These are phyloP conservation scores for Meteorus cinctellus DNA, from an alignment of 2,888 invertebrate genomes.

Conservation along the genomic window DNA sequence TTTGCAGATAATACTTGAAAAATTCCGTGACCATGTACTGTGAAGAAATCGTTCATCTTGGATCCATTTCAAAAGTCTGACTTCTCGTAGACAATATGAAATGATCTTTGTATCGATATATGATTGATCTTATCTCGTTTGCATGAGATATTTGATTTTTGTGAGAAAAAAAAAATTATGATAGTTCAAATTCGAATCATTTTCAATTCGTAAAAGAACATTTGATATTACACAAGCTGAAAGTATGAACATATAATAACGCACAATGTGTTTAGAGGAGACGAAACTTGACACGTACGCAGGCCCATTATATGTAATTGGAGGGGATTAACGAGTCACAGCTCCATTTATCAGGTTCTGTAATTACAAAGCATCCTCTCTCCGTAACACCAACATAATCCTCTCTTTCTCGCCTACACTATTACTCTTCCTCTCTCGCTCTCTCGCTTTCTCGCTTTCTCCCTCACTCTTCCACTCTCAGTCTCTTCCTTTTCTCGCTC, in stretches of 20 bases:
- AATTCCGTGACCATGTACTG: too few species aligned
- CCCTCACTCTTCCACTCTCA: constrained; percentile 30
- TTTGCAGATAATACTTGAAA: too few species aligned
- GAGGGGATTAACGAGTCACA: constrained; percentile 71
- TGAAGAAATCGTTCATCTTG: too few species aligned
- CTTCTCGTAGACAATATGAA: too few species aligned
- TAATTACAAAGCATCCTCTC: constrained; percentile 70
- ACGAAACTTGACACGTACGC: constrained; percentile 51
- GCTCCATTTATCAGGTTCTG: constrained; percentile 71
- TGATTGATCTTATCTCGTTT: background rate
- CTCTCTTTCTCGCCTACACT: constrained; percentile 32
- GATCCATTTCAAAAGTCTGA: too few species aligned
- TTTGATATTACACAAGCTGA: constrained; percentile 10
- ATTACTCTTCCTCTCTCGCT: constrained; percentile 27
- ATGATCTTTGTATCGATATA: too few species aligned
- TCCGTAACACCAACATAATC: constrained; percentile 43
- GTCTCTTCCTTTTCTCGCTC: background rate
- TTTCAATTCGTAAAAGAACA: background rate
- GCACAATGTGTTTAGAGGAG: background rate
- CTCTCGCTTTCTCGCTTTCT: background rate
- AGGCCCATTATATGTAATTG: constrained; percentile 70
- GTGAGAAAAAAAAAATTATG: background rate
- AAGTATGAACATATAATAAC: constrained; percentile 49
- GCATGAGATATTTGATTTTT: background rate
- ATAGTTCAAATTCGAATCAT: background rate